These are phyloP conservation scores for Desoria tigrina DNA, from an alignment of 2,888 invertebrate species.

Conservation along the genomic window DNA sequence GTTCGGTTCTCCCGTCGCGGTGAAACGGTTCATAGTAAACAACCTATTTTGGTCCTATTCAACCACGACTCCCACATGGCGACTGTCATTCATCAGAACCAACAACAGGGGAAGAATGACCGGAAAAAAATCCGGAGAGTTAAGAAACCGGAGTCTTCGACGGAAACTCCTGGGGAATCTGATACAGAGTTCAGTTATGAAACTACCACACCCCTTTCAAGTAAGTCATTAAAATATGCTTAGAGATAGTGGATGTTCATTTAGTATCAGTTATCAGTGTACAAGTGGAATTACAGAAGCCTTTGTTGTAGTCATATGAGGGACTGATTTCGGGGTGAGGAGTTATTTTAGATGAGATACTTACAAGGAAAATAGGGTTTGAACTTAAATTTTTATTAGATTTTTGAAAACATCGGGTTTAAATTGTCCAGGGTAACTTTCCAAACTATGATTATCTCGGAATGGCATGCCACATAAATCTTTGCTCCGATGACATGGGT, in stretches of 20 bases:
- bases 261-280: too few relatives aligned
- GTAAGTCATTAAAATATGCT: conserved; percentile 23
- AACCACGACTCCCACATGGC: conserved; percentile 57
- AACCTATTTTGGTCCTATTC: conserved; percentile 64
- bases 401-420: too few relatives aligned
- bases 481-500: too few relatives aligned
- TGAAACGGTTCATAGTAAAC: conserved; percentile 61
- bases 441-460: too few relatives aligned
- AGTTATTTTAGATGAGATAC: too few relatives aligned
- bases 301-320: too few relatives aligned
- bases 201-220: conserved; percentile 47
- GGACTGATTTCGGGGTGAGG: too few relatives aligned
- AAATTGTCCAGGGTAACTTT: too few relatives aligned
- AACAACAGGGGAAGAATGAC: conserved; percentile 13
- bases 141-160: conserved; percentile 8
- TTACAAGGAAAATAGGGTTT: too few relatives aligned
- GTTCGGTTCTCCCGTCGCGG: conserved; percentile 62
- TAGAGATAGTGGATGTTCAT: too few relatives aligned
- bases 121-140: conserved; percentile 17
- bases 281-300: neutral
- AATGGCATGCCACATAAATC: too few relatives aligned
- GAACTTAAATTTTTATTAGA: too few relatives aligned
- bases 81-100: conserved; percentile 25
- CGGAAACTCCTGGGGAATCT: conserved; percentile 13
- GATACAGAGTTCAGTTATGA: conserved; percentile 30